Evolutionary conservation across 2,113 vertebrate genomes (phyloP).

Genomic region (Larimichthys polyactis): DNA sequence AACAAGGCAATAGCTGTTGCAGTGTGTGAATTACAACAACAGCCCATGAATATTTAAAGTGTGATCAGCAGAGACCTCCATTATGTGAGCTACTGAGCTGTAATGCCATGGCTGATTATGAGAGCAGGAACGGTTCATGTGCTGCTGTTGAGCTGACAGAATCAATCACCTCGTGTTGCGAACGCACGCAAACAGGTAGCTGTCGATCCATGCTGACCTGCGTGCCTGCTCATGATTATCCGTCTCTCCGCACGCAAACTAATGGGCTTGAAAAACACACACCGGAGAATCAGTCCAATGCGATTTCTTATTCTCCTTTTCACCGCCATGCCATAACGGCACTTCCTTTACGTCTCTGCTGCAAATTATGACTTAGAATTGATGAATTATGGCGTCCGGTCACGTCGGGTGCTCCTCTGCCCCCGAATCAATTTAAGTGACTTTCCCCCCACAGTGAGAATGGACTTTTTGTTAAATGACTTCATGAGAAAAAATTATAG

Average conservation of each 20-base stretch:
- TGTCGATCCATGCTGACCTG: constrained; percentile 21
- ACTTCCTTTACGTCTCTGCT: constrained; percentile 40
- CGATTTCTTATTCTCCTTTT: constrained; percentile 11
- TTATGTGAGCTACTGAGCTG: constrained; percentile 67
- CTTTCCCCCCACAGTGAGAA: constrained; percentile 59
- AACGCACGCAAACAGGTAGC: constrained; percentile 34
- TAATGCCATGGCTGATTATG: constrained; percentile 67
- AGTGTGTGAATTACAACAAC: constrained; percentile 59
- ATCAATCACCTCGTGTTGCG: constrained; percentile 30
- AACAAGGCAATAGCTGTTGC: constrained; percentile 48
- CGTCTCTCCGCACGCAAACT: neutral
- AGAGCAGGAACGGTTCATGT: constrained; percentile 48
- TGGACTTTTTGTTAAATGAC: constrained; percentile 74
- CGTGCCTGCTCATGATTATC: neutral
- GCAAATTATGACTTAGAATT: constrained; percentile 69
- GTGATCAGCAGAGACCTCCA: constrained; percentile 68
- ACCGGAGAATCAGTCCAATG: constrained; percentile 2
- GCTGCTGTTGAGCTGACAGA: constrained; percentile 39
- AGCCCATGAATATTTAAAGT: constrained; percentile 79
- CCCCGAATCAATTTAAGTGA: constrained; percentile 75
- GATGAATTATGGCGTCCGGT: constrained; percentile 74
- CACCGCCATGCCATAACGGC: neutral
- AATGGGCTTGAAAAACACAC: constrained; percentile 8
- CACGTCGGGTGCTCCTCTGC: constrained; percentile 50
- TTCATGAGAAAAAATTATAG: constrained; percentile 72